Percentiles rank a stretch among this genome's conserved stretches.
phyloP scores from a whole-genome alignment of 2,888 invertebrate species.

The Marronus borbonicus region DNA sequence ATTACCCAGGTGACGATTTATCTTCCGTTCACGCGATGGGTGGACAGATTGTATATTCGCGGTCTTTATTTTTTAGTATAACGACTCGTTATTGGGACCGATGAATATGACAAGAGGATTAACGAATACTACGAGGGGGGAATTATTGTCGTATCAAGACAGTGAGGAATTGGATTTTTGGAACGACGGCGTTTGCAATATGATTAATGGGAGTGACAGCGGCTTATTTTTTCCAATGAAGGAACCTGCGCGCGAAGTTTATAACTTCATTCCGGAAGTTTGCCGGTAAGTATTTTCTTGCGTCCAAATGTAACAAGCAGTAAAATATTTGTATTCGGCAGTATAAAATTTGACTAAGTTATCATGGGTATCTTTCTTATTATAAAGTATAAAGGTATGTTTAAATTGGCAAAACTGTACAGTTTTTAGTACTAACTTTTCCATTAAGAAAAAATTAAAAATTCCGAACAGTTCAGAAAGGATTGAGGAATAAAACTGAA shows the following conservation, averaged over 20 bases:
- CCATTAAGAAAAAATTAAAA: no score
- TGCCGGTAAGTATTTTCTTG: conserved; percentile 71
- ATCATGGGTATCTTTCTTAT: no score
- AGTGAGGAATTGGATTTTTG: conserved; percentile 64
- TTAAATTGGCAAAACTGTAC: no score
- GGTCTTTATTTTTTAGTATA: conserved; percentile 68
- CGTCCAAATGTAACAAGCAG: no score
- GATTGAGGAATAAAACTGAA: no score
- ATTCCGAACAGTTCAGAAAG: no score
- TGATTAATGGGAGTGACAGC: conserved; percentile 74
- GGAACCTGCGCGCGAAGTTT: conserved; percentile 67
- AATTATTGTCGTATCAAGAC: conserved; percentile 71
- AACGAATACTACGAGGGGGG: conserved; percentile 71
- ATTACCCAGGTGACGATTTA: no score
- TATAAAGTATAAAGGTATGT: no score
- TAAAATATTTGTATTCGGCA: no score
- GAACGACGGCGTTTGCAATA: conserved; percentile 72
- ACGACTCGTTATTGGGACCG: conserved; percentile 71
- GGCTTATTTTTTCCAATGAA: conserved; percentile 72
- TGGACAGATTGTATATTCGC: not conserved
- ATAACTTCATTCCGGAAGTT: conserved; percentile 73
- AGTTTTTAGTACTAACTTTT: no score
- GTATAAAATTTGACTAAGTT: no score
- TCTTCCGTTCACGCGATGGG: no score
- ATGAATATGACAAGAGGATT: conserved; percentile 74